phyloP scores from a whole-genome alignment of 1,140 invertebrate species.

The Rhyzopertha dominica region DNA sequence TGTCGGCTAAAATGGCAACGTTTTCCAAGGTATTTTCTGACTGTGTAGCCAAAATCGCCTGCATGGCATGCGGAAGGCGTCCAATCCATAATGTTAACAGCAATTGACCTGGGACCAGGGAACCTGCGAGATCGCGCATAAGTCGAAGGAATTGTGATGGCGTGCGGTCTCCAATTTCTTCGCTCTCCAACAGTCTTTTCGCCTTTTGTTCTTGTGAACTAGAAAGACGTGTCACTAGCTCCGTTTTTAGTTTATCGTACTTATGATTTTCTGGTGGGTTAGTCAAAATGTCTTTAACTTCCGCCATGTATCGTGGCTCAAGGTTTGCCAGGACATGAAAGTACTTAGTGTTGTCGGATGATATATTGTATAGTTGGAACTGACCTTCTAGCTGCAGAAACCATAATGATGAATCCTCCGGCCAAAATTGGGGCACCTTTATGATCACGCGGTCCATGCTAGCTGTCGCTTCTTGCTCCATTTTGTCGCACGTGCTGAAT shows the following conservation, averaged over 20 bases:
- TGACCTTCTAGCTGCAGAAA: too few relatives aligned
- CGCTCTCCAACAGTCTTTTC: slow-evolving; percentile 28
- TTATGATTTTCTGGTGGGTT: slow-evolving; percentile 8
- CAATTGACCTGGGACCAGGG: slow-evolving; percentile 7
- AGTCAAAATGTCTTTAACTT: slow-evolving; percentile 21
- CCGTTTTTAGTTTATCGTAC: slow-evolving; percentile 30
- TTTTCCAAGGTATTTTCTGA: slow-evolving; percentile 11
- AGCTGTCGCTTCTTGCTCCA: too few relatives aligned
- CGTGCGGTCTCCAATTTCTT: slow-evolving; percentile 38
- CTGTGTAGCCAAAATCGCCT: slow-evolving; percentile 20
- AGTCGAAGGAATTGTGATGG: slow-evolving; percentile 33
- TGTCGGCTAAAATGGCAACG: slow-evolving; percentile 44
- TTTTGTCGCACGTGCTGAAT: too few relatives aligned
- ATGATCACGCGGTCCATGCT: too few relatives aligned
- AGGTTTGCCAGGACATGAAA: too few relatives aligned
- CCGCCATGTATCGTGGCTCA: too few relatives aligned
- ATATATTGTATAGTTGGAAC: too few relatives aligned
- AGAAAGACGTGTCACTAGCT: slow-evolving; percentile 28
- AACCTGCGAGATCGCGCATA: slow-evolving; percentile 17
- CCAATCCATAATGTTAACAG: slow-evolving; percentile 20
- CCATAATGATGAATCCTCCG: too few relatives aligned
- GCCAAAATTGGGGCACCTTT: too few relatives aligned
- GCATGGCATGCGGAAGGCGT: slow-evolving; percentile 18
- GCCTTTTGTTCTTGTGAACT: slow-evolving; percentile 27
- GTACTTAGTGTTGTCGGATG: too few relatives aligned